These are phyloP conservation scores for Knipowitschia caucasica DNA, from an alignment of 2,797 vertebrate genomes.

Conservation along the genomic window DNA sequence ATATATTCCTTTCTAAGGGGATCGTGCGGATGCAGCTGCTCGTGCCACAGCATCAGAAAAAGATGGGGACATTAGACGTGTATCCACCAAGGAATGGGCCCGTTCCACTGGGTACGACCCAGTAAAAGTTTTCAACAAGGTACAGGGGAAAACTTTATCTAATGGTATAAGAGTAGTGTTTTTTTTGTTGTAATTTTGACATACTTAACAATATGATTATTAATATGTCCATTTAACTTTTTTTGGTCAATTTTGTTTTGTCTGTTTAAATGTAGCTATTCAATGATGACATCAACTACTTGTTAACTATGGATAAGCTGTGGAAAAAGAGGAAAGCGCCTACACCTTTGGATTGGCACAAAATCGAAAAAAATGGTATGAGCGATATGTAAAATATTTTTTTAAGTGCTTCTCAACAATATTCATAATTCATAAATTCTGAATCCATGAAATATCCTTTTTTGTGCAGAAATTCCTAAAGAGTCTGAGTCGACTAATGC, in stretches of 20 bases:
- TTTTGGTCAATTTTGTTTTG: neutral
- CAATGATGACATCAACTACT: slow-evolving; percentile 95
- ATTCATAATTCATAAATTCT: neutral
- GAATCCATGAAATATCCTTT: neutral
- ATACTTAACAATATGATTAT: too few species aligned
- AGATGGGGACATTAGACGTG: slow-evolving; percentile 92
- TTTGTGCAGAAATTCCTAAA: slow-evolving; percentile 66
- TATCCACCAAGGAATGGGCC: slow-evolving; percentile 97
- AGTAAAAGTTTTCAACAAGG: slow-evolving; percentile 96
- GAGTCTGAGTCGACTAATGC: slow-evolving; percentile 65
- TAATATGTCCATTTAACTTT: too few species aligned
- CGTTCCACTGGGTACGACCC: slow-evolving; percentile 91
- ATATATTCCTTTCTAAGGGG: slow-evolving; percentile 76
- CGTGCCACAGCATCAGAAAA: slow-evolving; percentile 87
- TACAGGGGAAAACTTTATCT: too few species aligned
- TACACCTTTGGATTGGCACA: slow-evolving; percentile 88
- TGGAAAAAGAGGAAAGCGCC: slow-evolving; percentile 98
- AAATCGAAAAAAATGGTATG: slow-evolving; percentile 84
- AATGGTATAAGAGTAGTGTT: too few species aligned
- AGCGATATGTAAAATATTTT: neutral
- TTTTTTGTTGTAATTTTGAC: too few species aligned
- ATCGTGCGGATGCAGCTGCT: slow-evolving; percentile 86
- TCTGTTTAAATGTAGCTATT: slow-evolving; percentile 80
- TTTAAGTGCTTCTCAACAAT: neutral
- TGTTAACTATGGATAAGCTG: slow-evolving; percentile 97